Percentiles rank a stretch among this genome's conserved stretches.
phyloP scores from a whole-genome alignment of 2,113 vertebrate species.

The Australoheros scitulus region DNA sequence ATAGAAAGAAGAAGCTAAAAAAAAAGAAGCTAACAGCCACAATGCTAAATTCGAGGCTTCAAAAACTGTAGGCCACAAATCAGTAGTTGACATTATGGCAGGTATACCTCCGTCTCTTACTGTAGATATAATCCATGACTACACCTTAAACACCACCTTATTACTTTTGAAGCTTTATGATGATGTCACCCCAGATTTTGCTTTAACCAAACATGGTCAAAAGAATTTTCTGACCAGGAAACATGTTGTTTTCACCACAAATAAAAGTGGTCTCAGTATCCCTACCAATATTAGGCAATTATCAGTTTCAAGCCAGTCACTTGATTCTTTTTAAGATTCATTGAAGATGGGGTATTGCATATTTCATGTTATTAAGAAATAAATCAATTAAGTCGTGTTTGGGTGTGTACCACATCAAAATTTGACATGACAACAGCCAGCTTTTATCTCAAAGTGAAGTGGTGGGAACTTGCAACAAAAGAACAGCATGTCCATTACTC shows the following conservation, averaged over 20 bases:
- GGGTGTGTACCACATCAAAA: neutral
- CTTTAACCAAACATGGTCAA: neutral
- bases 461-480: neutral
- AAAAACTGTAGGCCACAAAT: neutral
- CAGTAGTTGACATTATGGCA: neutral
- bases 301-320: neutral
- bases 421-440: neutral
- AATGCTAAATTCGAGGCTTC: neutral
- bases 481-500: neutral
- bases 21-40: neutral
- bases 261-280: neutral
- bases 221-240: neutral
- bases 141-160: neutral
- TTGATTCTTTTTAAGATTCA: neutral
- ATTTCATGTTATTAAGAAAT: conserved; percentile 16
- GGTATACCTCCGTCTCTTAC: neutral
- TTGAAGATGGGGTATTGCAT: neutral
- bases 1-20: too few species aligned
- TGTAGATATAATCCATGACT: neutral
- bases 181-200: neutral
- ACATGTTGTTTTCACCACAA: neutral
- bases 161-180: neutral
- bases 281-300: neutral
- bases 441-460: conserved; percentile 13
- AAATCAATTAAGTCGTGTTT: neutral